These are phyloP conservation scores for Eilema depressum DNA, from an alignment of 2,888 invertebrate genomes.

Conservation along the genomic window DNA sequence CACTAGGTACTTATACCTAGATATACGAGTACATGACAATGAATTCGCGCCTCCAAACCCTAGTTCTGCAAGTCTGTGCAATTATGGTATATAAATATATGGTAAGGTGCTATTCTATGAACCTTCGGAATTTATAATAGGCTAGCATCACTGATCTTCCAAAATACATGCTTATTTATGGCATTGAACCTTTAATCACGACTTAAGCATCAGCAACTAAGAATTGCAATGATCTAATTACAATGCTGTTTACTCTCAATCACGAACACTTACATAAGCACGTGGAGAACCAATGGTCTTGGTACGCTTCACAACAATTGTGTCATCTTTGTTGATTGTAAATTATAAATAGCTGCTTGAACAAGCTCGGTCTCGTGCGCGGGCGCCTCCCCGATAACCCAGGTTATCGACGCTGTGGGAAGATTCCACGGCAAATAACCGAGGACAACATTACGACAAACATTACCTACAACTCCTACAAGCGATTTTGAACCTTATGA, in stretches of 20 bases:
- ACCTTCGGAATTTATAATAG: neutral
- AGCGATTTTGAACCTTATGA: slow-evolving; percentile 35
- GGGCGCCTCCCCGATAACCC: slow-evolving; percentile 63
- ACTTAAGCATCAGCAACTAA: neutral
- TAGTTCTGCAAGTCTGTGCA: neutral
- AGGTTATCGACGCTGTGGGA: slow-evolving; percentile 80
- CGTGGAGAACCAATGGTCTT: slow-evolving; percentile 43
- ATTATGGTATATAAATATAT: neutral
- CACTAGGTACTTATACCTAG: too few species aligned
- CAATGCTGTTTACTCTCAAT: neutral
- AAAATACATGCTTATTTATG: neutral
- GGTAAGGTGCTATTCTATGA: neutral
- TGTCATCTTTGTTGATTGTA: slow-evolving; percentile 53
- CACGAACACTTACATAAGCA: slow-evolving; percentile 31
- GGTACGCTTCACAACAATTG: slow-evolving; percentile 45
- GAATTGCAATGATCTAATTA: neutral
- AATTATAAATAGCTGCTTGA: slow-evolving; percentile 62
- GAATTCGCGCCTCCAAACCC: neutral
- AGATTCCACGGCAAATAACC: slow-evolving; percentile 85
- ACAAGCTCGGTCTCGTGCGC: slow-evolving; percentile 73
- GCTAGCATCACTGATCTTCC: neutral
- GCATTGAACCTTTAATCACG: neutral
- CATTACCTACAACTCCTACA: slow-evolving; percentile 27
- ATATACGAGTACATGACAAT: too few species aligned
- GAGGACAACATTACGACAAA: slow-evolving; percentile 38